Base-by-base conservation (phyloP, 2,797 vertebrate species). In the Typhlichthys subterraneus region DNA sequence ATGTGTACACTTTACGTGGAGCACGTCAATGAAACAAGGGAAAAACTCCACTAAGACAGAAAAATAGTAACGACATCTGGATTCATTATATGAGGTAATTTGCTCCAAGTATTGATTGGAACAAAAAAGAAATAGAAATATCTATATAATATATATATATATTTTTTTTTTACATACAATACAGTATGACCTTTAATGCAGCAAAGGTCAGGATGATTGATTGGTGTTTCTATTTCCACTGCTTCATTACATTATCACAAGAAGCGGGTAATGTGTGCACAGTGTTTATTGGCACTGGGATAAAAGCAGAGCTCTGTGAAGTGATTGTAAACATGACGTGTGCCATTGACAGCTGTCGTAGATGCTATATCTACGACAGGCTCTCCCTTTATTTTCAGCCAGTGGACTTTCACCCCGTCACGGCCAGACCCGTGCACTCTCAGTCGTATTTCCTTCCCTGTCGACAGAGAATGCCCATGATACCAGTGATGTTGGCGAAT, bases 401-500 rank as follows among this genome's bases (percentile, higher is more conserved):
- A 76, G 61, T 67, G 73, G 64, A 84, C 84, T 83, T 73, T 81
- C 61, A 61, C 70, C 72, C 74, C 63, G 53, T 65, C 54, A 29
- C 23, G 19, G 64, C 19, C 70, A 76, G 80, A 80, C 72, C 73
- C 77, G 84, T 86, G 89, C 23, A 4, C 85, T 87, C 53, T 45
- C 53, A 63, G 77, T 47, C 75, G 76, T 73, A 84, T 84, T 79
- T 82, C 70, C 80, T 78, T 42, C 61, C 19, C 80, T 79, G 78
- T 88, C 89, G 85, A 87, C 69, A 66, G 58, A 67, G 57, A 29
- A 29, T 29, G 23, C 23, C 23, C 23, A 29, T 29, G 23, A 29
- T 29, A 29, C 23, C 23, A 29, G 4, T 29, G 4, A 29, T 29
- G 23, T 29, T 29, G 23, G 23, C 23, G 23, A 29, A 29, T 29